phyloP scores from a whole-genome alignment of 2,113 vertebrate species.

The Stictonetta naevosa region DNA sequence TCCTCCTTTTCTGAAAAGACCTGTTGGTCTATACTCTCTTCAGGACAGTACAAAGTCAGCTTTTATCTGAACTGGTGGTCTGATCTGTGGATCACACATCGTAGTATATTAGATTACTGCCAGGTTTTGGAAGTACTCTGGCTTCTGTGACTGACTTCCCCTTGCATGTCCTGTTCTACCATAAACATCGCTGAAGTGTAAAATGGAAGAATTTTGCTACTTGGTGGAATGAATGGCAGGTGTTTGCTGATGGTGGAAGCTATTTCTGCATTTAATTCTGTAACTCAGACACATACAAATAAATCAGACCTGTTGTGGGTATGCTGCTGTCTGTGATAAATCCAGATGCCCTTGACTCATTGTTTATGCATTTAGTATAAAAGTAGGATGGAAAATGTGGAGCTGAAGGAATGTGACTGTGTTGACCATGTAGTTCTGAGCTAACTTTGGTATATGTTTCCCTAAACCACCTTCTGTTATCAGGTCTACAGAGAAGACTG shows the following conservation, averaged over 20 bases:
- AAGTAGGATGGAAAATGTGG: rapidly evolving
- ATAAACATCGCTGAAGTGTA: not conserved
- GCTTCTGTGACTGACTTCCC: not conserved
- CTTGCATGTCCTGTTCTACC: not conserved
- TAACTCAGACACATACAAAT: not conserved
- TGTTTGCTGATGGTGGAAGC: not conserved
- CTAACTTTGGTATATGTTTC: not conserved
- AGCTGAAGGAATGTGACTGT: not conserved
- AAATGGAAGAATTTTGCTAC: not conserved
- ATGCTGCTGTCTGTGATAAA: not conserved
- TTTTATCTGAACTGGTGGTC: not conserved
- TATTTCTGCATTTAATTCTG: rapidly evolving
- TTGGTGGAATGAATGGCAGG: not conserved
- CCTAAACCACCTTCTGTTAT: not conserved
- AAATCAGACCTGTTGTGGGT: not conserved
- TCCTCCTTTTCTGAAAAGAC: not conserved
- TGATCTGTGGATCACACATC: not conserved
- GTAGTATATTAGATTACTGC: not conserved
- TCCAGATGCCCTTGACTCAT: rapidly evolving
- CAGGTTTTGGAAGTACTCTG: not conserved
- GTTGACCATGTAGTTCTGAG: not conserved
- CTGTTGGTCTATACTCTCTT: not conserved
- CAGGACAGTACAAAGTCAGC: not conserved
- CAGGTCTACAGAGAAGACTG: not conserved
- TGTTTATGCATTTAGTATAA: not conserved